Evolutionary conservation across 2,797 vertebrate genomes (phyloP).

Genomic region (Salmo trutta): DNA sequence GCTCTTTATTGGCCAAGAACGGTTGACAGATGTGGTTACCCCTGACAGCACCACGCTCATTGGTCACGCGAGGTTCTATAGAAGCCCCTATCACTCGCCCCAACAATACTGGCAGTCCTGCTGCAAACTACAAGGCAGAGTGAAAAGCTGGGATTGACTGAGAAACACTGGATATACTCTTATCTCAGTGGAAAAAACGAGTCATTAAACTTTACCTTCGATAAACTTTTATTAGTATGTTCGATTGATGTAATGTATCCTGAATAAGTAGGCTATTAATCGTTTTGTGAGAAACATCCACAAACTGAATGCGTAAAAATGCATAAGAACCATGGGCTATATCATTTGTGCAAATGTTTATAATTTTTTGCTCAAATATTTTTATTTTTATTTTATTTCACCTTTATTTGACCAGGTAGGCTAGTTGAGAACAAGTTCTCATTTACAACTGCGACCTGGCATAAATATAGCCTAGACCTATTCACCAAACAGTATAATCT

Average conservation of each 20-base stretch:
- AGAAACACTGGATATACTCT: not conserved
- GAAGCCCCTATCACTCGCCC: conserved; percentile 70
- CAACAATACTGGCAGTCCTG: conserved; percentile 67
- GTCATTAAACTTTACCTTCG: not conserved
- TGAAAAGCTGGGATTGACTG: not conserved
- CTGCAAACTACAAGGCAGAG: conserved; percentile 39
- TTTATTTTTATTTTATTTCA: no score
- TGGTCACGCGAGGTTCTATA: conserved; percentile 80
- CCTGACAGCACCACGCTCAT: conserved; percentile 88
- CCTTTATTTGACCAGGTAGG: no score
- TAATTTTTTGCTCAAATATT: not conserved
- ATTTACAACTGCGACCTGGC: no score
- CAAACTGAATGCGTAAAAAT: not conserved
- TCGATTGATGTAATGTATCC: not conserved
- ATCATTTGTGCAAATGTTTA: not conserved
- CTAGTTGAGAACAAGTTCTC: no score
- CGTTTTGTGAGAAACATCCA: not conserved
- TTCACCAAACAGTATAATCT: not conserved
- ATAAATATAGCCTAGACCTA: not conserved
- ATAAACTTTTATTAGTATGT: not conserved
- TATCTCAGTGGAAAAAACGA: not conserved
- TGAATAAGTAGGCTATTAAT: not conserved
- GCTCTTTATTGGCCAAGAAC: conserved; percentile 89
- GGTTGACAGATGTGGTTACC: conserved; percentile 93
- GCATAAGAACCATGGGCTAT: not conserved